These are phyloP conservation scores for Botrylloides violaceus DNA, from an alignment of 23 tunicate species.

Conservation along the genomic window DNA sequence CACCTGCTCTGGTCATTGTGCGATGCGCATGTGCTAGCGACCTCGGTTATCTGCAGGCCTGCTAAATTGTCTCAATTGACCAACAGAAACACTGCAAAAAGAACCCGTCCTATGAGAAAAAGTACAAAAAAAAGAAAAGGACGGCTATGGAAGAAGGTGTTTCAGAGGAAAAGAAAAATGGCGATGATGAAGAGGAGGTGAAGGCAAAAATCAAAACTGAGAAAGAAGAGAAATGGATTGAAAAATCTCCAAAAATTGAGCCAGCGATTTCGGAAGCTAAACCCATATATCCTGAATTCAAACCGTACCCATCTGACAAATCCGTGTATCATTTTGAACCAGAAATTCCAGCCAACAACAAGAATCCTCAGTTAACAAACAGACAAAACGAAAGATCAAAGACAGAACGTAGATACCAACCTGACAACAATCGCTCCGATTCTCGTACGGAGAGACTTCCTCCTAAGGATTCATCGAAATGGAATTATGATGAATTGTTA, in stretches of 20 bases:
- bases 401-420: background rate
- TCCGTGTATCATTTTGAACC: background rate
- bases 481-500: background rate
- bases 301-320: background rate
- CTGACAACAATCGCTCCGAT: background rate
- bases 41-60: no score
- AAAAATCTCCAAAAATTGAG: background rate
- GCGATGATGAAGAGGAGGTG: background rate
- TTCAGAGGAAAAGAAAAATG: background rate
- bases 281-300: background rate
- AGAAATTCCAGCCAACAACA: background rate
- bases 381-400: background rate
- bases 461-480: background rate
- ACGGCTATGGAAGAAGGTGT: constrained; percentile 17
- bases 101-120: constrained; percentile 36
- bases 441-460: background rate
- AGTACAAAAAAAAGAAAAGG: constrained; percentile 10
- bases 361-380: background rate
- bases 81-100: constrained; percentile 50
- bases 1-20: no score
- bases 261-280: background rate
- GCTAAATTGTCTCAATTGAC: no score
- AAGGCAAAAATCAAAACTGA: background rate
- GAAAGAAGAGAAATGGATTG: background rate
- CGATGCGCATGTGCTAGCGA: no score